Conservation (phyloP, 2,797 vertebrate genomes). For the Microhierax caerulescens region DNA sequence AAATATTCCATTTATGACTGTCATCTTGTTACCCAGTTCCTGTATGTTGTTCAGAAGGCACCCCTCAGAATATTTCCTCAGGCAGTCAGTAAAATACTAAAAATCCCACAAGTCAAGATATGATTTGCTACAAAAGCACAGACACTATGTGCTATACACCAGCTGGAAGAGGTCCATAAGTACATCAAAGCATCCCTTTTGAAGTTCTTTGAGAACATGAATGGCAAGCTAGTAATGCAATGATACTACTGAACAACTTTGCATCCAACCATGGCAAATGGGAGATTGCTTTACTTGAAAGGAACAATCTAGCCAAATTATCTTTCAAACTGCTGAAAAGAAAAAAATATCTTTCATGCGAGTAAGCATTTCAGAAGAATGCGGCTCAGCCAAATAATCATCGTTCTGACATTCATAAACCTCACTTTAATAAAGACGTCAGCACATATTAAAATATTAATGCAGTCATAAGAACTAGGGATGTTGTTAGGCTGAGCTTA, state of each 20-base stretch:
- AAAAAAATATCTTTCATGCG: neutral
- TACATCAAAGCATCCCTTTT: constrained; percentile 24
- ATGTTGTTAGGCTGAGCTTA: neutral
- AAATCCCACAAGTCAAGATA: neutral
- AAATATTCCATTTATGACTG: neutral
- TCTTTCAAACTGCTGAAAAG: constrained; percentile 35
- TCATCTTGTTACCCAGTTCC: neutral
- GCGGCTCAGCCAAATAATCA: neutral
- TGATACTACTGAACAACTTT: neutral
- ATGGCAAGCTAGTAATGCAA: constrained; percentile 4
- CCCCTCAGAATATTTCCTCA: neutral
- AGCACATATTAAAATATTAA: neutral
- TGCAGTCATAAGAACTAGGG: neutral
- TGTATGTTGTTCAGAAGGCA: neutral
- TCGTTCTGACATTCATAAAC: constrained; percentile 13
- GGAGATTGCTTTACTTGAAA: constrained; percentile 28
- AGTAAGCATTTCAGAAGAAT: constrained; percentile 43
- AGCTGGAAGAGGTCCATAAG: constrained; percentile 31
- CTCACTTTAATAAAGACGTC: constrained; percentile 6
- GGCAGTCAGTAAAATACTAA: neutral
- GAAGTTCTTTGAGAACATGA: constrained; percentile 33
- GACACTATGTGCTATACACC: neutral
- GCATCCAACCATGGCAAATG: neutral
- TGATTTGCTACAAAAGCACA: neutral
- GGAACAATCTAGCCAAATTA: constrained; percentile 38